Base-by-base conservation (phyloP, 2,113 vertebrate genomes). In the Tetrao urogallus region DNA sequence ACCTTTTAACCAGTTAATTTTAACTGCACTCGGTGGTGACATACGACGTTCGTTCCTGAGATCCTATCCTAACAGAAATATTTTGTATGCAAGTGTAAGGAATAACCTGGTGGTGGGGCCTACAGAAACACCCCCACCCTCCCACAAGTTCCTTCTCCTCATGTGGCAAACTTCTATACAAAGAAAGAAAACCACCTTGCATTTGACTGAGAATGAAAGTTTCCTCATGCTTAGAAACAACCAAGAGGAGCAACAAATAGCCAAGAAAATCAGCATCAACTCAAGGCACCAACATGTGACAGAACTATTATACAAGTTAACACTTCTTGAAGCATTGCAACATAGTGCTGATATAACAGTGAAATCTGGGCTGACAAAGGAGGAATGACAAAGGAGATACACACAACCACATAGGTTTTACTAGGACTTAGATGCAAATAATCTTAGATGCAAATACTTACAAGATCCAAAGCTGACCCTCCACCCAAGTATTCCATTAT, bases 401-500 rank as follows among this genome's bases (percentile, higher is more conserved):
- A 30, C 5, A 76, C 27, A 82, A 65, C 6, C 42, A 71, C 72
- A 24, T 38, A 67, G 61, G 32, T 3, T 38, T 86, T 57, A 47
- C 32, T 48, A 40, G n/a, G 21, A 70, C 20, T 90, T 50, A 54
- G 0, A 64, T 7, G 9, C 6, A 77, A 56, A 72, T 69, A 73
- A 40, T 1, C n/a, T n/a, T n/a, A n/a, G n/a, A n/a, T n/a, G n/a
- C 8, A 34, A 63, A 75, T 75, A 95, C 97, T 98, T 94, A 98
- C 98, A 91, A 98, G 95, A 95, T 98, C 98, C 80, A 98, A 93
- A 80, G 98, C 98, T 40, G 98, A 98, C 27, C 98, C 98, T 85
- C 98, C 98, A 66, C 98, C 98, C 70, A 98, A 96, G 73, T 98
- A 98, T 75, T 98, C 98, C 98, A 98, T 98, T 92, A 98, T 98